Base-by-base conservation (phyloP, 2,888 invertebrate genomes). In the Trichacis sp. region DNA sequence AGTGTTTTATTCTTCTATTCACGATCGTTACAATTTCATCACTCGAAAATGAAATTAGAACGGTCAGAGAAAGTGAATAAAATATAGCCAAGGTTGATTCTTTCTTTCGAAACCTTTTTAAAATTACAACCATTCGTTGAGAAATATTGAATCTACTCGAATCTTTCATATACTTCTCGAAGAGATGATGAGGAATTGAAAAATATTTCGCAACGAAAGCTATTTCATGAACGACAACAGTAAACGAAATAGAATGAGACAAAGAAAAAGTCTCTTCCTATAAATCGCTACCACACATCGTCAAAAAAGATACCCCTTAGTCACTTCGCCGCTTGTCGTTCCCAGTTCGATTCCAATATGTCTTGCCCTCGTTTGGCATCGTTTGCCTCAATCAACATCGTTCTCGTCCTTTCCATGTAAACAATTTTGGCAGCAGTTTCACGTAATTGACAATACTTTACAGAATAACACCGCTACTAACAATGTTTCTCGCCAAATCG, bases 311-410 rank as follows among this genome's bases (percentile, higher is more conserved):
- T 68, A 68, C 68, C 75, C 74, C 73, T 77, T 76, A 68, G 64
- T 55, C 70, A 63, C 69, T 63, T 73, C 73, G 71, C 69, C 58
- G 57, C 51, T 64, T 73, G 70, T 74, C 73, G 67, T 55, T 68
- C 63, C 70, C 72, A 58, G 71, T 71, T 73, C 67, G 61, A 68
- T 64, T 61, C 62, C 68, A 65, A 73, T 73, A 73, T 62, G 76
- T 75, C 73, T 74, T 75, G 71, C 56, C 64, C 67, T 60, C 63
- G 68, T 70, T 73, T 69, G 67, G 68, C 70, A 66, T 51, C 67
- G 65, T 36, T n/a, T n/a, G n/a, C n/a, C n/a, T n/a, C 64, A 62
- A 63, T 62, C 48, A 43, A 46, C 18, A 56, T 38, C 52, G 24
- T 57, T 63, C 18, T 9, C 43, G 11, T 33, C 11, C 33, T 43